phyloP scores from a whole-genome alignment of 1,140 invertebrate species.

The Argopecten irradians region DNA sequence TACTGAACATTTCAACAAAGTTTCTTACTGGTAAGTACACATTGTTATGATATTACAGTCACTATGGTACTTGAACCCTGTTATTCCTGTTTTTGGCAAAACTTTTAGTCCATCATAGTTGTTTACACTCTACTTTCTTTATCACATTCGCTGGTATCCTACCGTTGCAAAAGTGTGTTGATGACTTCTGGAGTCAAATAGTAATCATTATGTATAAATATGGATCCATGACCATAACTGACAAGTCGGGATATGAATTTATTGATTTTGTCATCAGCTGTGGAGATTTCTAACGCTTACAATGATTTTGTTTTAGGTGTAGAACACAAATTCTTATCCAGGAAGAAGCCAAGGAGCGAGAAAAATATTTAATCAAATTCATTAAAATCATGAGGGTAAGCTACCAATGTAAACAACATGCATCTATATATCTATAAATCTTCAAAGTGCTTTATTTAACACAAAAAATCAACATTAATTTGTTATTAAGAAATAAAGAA shows the following conservation, averaged over 20 bases:
- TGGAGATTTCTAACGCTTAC: background rate
- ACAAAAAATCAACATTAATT: background rate
- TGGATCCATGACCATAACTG: background rate
- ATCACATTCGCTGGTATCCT: background rate
- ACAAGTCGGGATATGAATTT: background rate
- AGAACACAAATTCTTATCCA: slow-evolving; percentile 87
- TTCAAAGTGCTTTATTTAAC: background rate
- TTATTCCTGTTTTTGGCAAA: background rate
- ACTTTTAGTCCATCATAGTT: background rate
- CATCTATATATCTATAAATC: background rate
- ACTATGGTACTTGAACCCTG: too few species aligned
- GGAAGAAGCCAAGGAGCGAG: slow-evolving; percentile 93
- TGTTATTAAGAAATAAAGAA: background rate
- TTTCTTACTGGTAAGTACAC: slow-evolving; percentile 92
- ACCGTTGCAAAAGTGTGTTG: too few species aligned
- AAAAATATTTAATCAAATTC: slow-evolving; percentile 97
- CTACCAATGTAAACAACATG: slow-evolving; percentile 27
- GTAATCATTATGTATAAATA: background rate
- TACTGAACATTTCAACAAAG: slow-evolving; percentile 99
- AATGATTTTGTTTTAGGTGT: slow-evolving; percentile 80
- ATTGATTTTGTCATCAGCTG: background rate
- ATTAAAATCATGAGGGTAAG: slow-evolving; percentile 97
- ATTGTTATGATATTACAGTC: background rate
- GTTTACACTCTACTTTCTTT: background rate
- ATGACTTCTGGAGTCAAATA: too few species aligned